Conservation (phyloP, 2,113 vertebrate species). For the Larimichthys polyactis region DNA sequence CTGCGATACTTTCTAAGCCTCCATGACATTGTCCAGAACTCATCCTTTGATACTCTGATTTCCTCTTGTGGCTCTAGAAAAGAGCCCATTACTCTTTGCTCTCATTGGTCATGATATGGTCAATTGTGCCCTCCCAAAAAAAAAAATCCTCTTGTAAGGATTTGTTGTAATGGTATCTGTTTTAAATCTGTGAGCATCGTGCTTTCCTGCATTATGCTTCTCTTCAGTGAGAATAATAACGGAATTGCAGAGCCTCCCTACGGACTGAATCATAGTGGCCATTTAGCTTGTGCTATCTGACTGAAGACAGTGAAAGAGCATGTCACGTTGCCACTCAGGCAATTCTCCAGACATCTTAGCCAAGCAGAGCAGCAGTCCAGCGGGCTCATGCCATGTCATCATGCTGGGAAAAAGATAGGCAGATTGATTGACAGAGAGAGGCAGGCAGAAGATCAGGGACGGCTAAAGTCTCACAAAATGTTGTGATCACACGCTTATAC, state of each 20-base stretch:
- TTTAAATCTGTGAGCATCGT: neutral
- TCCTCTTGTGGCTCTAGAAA: conserved; percentile 12
- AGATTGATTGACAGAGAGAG: neutral
- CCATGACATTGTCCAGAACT: conserved; percentile 9
- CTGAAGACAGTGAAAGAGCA: conserved; percentile 15
- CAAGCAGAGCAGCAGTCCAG: neutral
- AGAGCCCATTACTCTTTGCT: conserved; percentile 4
- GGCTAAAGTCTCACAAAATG: conserved; percentile 4
- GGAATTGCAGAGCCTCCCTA: neutral
- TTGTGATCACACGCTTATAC: neutral
- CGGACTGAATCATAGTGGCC: neutral
- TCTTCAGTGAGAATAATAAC: conserved; percentile 4
- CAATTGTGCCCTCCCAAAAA: neutral
- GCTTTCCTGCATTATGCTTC: neutral
- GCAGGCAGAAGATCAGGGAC: conserved; percentile 2
- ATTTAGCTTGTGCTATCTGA: conserved; percentile 6
- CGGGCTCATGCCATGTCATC: neutral
- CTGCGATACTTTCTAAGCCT: conserved; percentile 11
- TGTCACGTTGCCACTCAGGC: conserved; percentile 27
- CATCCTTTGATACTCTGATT: conserved; percentile 19
- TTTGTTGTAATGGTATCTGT: conserved; percentile 6
- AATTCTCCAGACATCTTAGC: conserved; percentile 11
- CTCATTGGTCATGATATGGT: conserved; percentile 18
- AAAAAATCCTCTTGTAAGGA: neutral
- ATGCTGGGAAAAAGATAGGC: neutral